A percentile compares a stretch with the other conserved stretches of the same genome.
Evolutionary conservation across 2,888 invertebrate genomes (phyloP).

Genomic region (Acrobasis suavella): DNA sequence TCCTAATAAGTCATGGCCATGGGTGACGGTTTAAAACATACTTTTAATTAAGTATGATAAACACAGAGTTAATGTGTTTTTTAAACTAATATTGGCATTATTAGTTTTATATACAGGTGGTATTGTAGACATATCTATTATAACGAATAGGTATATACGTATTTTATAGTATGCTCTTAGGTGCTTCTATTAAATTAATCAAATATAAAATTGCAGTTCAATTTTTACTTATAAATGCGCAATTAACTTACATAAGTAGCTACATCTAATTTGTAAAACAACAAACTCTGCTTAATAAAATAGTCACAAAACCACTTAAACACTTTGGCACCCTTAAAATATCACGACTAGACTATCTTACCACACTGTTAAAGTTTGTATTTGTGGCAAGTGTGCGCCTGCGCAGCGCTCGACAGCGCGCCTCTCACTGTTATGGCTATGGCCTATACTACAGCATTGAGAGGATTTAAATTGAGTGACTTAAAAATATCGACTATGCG

Average conservation of each 20-base stretch:
- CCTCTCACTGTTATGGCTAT: constrained; percentile 56
- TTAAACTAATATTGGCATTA: no score
- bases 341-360: constrained; percentile 5
- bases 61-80: no score
- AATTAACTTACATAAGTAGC: not conserved
- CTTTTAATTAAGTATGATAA: no score
- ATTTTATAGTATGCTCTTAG: no score
- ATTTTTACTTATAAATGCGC: not conserved
- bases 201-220: not conserved
- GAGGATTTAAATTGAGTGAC: constrained; percentile 3
- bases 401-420: constrained; percentile 70
- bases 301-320: not conserved
- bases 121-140: no score
- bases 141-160: no score
- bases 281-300: not conserved
- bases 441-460: constrained; percentile 6
- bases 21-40: no score
- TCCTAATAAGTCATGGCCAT: no score
- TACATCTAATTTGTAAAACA: not conserved
- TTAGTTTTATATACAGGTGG: no score
- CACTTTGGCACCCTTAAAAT: constrained; percentile 16
- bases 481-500: not conserved
- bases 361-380: constrained; percentile 1
- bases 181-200: no score
- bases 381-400: constrained; percentile 48